A percentile compares a stretch with the other conserved stretches of the same genome.
phyloP scores from a whole-genome alignment of 2,113 vertebrate genomes.

The Paramormyrops kingsleyae region DNA sequence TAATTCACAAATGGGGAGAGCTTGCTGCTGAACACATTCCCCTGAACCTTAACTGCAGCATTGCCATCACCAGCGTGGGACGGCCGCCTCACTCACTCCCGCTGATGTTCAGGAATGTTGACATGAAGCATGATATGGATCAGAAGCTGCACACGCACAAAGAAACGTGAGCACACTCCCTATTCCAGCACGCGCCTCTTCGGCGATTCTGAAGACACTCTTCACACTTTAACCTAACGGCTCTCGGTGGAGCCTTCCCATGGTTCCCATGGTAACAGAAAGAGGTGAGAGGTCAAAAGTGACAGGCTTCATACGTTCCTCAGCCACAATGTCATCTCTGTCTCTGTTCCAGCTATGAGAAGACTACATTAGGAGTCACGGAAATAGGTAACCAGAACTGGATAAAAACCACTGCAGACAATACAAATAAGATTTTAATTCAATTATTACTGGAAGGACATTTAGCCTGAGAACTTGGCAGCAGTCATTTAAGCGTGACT shows the following conservation, averaged over 20 bases:
- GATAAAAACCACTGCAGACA: background rate
- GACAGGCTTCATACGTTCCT: background rate
- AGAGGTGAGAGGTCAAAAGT: constrained; percentile 8
- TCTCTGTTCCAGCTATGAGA: background rate
- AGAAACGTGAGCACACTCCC: background rate
- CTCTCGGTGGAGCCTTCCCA: background rate
- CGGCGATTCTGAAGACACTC: background rate
- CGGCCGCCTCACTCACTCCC: background rate
- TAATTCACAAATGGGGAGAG: background rate
- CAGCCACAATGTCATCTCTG: background rate
- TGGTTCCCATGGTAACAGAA: constrained; percentile 6
- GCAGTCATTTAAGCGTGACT: background rate
- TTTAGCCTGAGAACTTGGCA: background rate
- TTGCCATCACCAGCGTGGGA: background rate
- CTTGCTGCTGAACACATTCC: background rate
- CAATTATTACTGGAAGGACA: background rate
- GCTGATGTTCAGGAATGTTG: background rate
- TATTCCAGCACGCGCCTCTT: background rate
- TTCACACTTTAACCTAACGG: background rate
- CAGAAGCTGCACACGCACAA: background rate
- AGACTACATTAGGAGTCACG: background rate
- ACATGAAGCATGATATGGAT: background rate
- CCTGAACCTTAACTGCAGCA: background rate
- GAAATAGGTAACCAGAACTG: background rate
- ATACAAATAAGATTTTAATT: background rate